Evolutionary conservation across 2,113 vertebrate species (phyloP), one percentile per base, ranked within the genome.

Genomic region (Anas platyrhynchos): DNA sequence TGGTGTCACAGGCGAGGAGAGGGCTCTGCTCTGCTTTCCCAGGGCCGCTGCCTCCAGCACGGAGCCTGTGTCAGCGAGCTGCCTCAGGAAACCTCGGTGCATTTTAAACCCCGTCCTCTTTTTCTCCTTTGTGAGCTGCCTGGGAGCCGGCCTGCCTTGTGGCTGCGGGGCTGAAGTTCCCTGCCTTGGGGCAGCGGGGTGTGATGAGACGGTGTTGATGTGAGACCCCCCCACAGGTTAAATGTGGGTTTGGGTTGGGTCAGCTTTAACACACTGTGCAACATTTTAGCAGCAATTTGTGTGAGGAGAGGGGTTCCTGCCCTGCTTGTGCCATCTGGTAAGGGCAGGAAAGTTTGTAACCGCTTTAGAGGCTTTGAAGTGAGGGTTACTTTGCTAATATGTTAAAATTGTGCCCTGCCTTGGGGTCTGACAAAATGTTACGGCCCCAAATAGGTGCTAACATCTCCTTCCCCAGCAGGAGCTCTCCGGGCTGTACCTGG

Each of bases 171-270:
- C 18, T 16, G 72, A 13, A 7, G 27, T 25, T 83, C 12, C 48
- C 78, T 61, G 2, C 1, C 16, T 2, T 5, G 26, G 36, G 0
- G 9, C 61, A 5, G 32, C 1, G n/a, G 32, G 44, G 31, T 43
- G 3, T 15, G n/a, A 26, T 54, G 55, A 3, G 12, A 3, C 6
- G 29, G 2, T 3, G 0, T 7, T 25, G 52, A 12, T 6, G 4
- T 6, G 62, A 63, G 80, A 27, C 17, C 15, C 6, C 48, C 46
- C 0, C 54, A 8, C n/a, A 6, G 34, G 23, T 27, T 27, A 1
- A 65, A 17, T 6, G 4, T 13, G 14, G 12, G 29, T 52, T 73
- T 55, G 17, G 65, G 23, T 7, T 4, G 22, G 9, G 27, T 41
- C 44, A 17, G 52, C 7, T n/a, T 56, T 31, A 58, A 36, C 5